These are phyloP conservation scores for Phoenoteleia sp. DNA, from an alignment of 2,888 invertebrate genomes.

Conservation along the genomic window DNA sequence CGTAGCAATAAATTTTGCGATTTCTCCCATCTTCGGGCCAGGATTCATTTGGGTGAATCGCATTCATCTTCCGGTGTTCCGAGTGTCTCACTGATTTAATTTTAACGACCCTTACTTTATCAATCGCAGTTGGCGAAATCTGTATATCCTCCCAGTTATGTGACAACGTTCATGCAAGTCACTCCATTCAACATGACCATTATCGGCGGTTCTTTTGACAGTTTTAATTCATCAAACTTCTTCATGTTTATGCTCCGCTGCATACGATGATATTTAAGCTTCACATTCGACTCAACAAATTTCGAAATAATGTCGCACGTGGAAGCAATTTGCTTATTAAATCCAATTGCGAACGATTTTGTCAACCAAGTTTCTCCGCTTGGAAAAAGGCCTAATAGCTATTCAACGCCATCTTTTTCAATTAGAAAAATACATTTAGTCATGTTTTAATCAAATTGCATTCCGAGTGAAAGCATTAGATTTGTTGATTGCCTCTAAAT, in stretches of 20 bases:
- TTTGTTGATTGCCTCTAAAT: slow-evolving; percentile 49
- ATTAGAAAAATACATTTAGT: slow-evolving; percentile 40
- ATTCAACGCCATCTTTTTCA: slow-evolving; percentile 37
- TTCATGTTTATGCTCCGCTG: slow-evolving; percentile 14
- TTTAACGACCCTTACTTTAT: slow-evolving; percentile 46
- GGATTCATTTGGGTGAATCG: slow-evolving; percentile 40
- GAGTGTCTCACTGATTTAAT: slow-evolving; percentile 48
- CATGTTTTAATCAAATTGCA: slow-evolving; percentile 43
- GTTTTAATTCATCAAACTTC: slow-evolving; percentile 32
- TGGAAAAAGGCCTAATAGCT: background rate
- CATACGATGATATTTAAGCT: slow-evolving; percentile 20
- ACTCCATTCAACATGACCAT: slow-evolving; percentile 6
- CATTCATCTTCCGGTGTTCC: slow-evolving; percentile 36
- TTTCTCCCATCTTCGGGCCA: slow-evolving; percentile 29
- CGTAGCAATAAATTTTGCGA: slow-evolving; percentile 32
- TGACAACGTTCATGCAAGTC: slow-evolving; percentile 55
- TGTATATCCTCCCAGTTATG: slow-evolving; percentile 53
- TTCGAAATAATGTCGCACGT: slow-evolving; percentile 1
- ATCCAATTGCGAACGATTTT: background rate
- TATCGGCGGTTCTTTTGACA: slow-evolving; percentile 32
- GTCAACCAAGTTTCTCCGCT: background rate
- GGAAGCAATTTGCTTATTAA: background rate
- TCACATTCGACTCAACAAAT: background rate
- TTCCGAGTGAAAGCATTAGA: slow-evolving; percentile 48
- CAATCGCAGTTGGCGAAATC: slow-evolving; percentile 45